A percentile compares a stretch with the other conserved stretches of the same genome.
phyloP scores from a whole-genome alignment of 1,140 invertebrate species.

The Plodia interpunctella region DNA sequence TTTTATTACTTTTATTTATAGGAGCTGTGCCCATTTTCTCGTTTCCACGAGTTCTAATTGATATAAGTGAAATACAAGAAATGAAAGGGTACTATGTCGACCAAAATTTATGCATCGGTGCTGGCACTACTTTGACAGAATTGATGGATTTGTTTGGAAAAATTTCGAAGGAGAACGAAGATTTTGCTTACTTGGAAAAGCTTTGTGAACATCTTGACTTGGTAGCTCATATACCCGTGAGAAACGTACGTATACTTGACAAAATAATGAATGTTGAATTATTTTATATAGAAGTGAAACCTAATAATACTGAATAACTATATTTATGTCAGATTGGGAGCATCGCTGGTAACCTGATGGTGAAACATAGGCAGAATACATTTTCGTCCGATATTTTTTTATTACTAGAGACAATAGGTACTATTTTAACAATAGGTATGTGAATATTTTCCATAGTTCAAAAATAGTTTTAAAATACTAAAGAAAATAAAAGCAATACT shows the following conservation, averaged over 20 bases:
- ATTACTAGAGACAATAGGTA: constrained; percentile 81
- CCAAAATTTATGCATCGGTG: constrained; percentile 79
- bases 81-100: constrained; percentile 81
- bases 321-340: constrained; percentile 77
- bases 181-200: constrained; percentile 77
- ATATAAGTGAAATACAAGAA: constrained; percentile 78
- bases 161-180: constrained; percentile 36
- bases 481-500: background rate
- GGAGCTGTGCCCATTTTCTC: constrained; percentile 46
- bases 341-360: constrained; percentile 86
- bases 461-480: constrained; percentile 8
- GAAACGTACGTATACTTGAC: constrained; percentile 84
- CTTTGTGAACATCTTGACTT: constrained; percentile 81
- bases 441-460: background rate
- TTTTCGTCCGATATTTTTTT: constrained; percentile 88
- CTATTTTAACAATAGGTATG: constrained; percentile 77
- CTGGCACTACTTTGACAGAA: constrained; percentile 79
- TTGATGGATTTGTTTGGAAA: constrained; percentile 78
- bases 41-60: constrained; percentile 80
- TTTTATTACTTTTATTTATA: constrained; percentile 23
- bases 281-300: background rate
- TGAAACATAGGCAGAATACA: constrained; percentile 82
- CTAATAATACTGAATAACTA: background rate
- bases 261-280: too few species aligned
- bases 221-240: constrained; percentile 82